Evolutionary conservation across 2,888 invertebrate species (phyloP), one percentile per base, ranked within the genome.

Genomic region (Chrysotoxum bicinctum): DNA sequence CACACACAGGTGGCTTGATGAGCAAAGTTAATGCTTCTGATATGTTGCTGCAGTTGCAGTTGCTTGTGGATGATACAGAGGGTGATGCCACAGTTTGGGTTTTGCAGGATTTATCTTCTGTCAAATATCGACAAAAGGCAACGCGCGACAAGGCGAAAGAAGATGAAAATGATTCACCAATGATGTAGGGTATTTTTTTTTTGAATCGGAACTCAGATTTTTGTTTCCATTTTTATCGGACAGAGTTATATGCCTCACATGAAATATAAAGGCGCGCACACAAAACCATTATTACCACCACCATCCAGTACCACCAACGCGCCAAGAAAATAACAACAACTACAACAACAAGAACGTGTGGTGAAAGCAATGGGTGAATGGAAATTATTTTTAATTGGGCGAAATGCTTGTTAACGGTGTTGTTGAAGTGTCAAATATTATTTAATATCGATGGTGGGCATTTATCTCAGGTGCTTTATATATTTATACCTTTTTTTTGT

Each of bases 361-460:
- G 30, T 37, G 73, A 30, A 35, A 54, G 40, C 66, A 73, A 69
- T 73, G 85, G 81, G 66, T 69, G 73, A 77, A 85, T 85, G 85
- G 85, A 85, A 85, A 85, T 85, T 85, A 85, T 85, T 85, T 85
- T 85, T 85, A 85, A 85, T 85, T 85, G 85, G 85, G 73, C 85
- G 81, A 80, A 85, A 85, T 85, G 85, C 85, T 85, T 85, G 85
- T 85, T 85, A 85, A 85, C 85, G 85, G 80, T 77, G 80, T 85
- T 85, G 85, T 85, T 85, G 85, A 85, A 84, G 85, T 85, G 85
- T 85, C 85, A 85, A 85, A 85, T 85, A 85, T 85, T 85, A 85
- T 85, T 85, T 85, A 85, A 85, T 81, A 85, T 85, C 85, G 76
- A 81, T 85, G 85, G 81, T 81, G 85, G 85, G 62, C 73, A 85